Evolutionary conservation across 2,797 vertebrate species (phyloP), one percentile per base, ranked within the genome.

Genomic region (Euthynnus affinis): DNA sequence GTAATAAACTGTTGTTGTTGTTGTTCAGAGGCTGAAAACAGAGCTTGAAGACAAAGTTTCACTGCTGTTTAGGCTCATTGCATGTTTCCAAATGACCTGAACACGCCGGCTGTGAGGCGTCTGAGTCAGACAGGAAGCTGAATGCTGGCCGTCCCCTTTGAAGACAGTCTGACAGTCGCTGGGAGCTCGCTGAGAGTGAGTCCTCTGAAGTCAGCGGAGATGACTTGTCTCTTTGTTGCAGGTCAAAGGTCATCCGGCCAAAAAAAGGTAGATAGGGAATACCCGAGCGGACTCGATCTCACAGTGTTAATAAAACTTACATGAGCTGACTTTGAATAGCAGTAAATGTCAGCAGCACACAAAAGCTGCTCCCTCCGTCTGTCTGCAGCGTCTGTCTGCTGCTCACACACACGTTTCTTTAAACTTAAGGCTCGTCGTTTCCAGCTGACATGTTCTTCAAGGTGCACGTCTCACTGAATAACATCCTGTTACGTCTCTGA

Each of bases 241-340:
- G 37, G 32, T 40, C 18, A 3, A 6, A 1, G 51, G 9, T 29
- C 14, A 5, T 46, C 15, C 32, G 37, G 37, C 14, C 18, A 9
- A 42, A 58, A 60, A 34, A 12, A 56, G 71, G 55, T 2, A 70
- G 68, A 83, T 71, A 71, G 42, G 10, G 25, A 79, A 78, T 18
- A 67, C 61, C 71, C 78, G 46, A 15, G 71, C 63, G 69, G 53
- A 58, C 46, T 51, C 63, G 9, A 42, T 14, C 46, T 40, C n/a
- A 71, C 83, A 88, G 79, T 81, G 74, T 40, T 82, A 20, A 73
- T 74, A 60, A 76, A 79, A 79, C 44, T 68, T 74, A 68, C 78
- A 81, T 62, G 63, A 83, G 80, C 71, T 71, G 78, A 81, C 64
- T 71, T 32, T 87, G 76, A 80, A 88, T 78, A 62, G 74, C 23